Percentiles rank a stretch among this genome's conserved stretches.
Evolutionary conservation across 2,888 invertebrate genomes (phyloP).

Genomic region (Diarsia mendica): DNA sequence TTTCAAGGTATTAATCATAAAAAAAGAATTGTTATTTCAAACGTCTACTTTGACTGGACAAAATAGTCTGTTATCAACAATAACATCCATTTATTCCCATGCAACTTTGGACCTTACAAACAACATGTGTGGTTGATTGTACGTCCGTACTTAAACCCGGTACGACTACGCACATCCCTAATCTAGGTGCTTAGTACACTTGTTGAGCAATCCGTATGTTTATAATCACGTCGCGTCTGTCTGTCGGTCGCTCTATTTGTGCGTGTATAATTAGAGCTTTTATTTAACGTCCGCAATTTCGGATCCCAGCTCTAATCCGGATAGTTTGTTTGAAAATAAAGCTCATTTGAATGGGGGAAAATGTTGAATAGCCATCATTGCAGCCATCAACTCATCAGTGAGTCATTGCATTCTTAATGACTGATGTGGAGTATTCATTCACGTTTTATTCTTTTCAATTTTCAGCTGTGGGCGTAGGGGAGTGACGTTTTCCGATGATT

Average conservation of each 20-base stretch:
- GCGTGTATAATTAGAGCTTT: constrained; percentile 42
- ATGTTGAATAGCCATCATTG: not conserved
- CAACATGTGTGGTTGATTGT: not conserved
- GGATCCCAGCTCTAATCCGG: constrained; percentile 13
- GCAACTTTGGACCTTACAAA: too few species aligned
- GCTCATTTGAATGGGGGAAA: constrained; percentile 6
- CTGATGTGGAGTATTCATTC: constrained; percentile 12
- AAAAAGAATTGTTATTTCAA: too few species aligned
- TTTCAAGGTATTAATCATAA: too few species aligned
- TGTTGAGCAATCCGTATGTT: constrained; percentile 60
- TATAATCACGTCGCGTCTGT: constrained; percentile 57
- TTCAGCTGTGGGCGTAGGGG: not conserved
- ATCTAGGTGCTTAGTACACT: constrained; percentile 42
- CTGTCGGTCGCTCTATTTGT: constrained; percentile 52
- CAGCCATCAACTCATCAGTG: not conserved
- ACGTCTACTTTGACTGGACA: too few species aligned
- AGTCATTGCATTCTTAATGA: constrained; percentile 30
- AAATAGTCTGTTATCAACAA: too few species aligned
- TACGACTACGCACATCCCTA: constrained; percentile 29
- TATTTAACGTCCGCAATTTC: constrained; percentile 21
- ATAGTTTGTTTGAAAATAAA: constrained; percentile 23
- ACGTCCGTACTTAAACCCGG: constrained; percentile 18
- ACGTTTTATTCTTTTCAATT: not conserved
- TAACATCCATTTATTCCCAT: too few species aligned
- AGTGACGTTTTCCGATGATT: not conserved